Evolutionary conservation across 2,888 invertebrate species (phyloP), one percentile per base, ranked within the genome.

Genomic region (Dicyrtoma fusca): DNA sequence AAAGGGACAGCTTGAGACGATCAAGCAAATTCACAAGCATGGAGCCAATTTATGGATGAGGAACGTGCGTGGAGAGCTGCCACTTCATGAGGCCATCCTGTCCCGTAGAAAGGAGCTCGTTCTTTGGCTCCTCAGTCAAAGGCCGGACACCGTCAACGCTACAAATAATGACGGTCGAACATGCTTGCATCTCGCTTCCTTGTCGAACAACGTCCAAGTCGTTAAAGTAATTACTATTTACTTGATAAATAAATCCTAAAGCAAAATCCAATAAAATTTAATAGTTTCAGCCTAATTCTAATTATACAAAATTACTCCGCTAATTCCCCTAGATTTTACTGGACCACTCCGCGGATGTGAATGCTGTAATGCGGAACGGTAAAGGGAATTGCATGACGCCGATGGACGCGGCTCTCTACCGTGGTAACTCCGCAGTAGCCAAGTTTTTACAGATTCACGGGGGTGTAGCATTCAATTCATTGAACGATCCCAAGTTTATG

Each of bases 1-100:
- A 8, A 97, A 97, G 84, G 97, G 98, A 0, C 97, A 97, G 83
- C 87, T 94, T 77, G 92, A 94, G 83, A 92, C 94, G 10, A 86
- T 96, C 10, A 90, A 92, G 78, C 87, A 92, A 79, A 86, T 94
- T 34, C 88, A 88, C 81, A 87, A 87, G 59, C 88, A 90, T 81
- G 92, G 92, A 21, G 95, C 94, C 0, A 95, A 97, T 83, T 86
- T 98, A 59, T 97, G 97, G 92, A 85, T 94, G 70, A 87, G 92
- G 76, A 97, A 97, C 83, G 92, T 94, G 1, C 90, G 94, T 82
- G 98, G 98, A 0, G 98, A 98, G 83, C 87, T 95, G 71, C 95
- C 98, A 0, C 86, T 98, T 25, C 98, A 99, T 83, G 98, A 99
- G 85, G 97, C 98, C 0, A 92, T 97, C 0, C 89, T 92, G 53